A percentile compares a stretch with the other conserved stretches of the same genome.
Conservation (phyloP, 2,888 invertebrate species). For the Lepas anatifera region DNA sequence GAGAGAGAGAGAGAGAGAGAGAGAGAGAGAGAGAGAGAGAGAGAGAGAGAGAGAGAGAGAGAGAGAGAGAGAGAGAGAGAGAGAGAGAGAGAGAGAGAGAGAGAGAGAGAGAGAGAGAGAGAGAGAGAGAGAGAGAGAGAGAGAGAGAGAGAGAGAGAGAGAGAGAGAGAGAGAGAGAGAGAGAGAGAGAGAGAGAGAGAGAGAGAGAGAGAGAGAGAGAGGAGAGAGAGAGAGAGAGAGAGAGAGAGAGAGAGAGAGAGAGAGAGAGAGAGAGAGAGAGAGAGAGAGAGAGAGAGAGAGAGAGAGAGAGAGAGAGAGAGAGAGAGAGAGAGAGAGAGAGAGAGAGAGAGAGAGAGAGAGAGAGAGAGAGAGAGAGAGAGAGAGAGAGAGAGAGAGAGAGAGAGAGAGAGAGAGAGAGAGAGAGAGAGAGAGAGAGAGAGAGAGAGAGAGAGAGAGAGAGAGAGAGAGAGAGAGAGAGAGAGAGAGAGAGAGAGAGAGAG, state of each 20-base stretch:
- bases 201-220: no score
- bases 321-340: constrained; percentile 7
- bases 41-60: no score
- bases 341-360: not conserved
- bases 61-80: no score
- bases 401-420: not conserved
- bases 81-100: no score
- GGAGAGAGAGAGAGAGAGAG: not conserved
- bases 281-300: not conserved
- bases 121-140: no score
- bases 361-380: not conserved
- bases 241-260: constrained; percentile 7
- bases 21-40: constrained; percentile 2
- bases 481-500: no score
- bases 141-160: no score
- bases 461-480: no score
- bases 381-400: constrained; percentile 10
- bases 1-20: not conserved
- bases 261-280: constrained; percentile 12
- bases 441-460: not conserved
- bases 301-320: constrained; percentile 4
- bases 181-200: no score
- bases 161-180: no score
- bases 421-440: not conserved
- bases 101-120: no score